Conservation (phyloP, 2,888 invertebrate genomes). For the Drosophila peninsularis region DNA sequence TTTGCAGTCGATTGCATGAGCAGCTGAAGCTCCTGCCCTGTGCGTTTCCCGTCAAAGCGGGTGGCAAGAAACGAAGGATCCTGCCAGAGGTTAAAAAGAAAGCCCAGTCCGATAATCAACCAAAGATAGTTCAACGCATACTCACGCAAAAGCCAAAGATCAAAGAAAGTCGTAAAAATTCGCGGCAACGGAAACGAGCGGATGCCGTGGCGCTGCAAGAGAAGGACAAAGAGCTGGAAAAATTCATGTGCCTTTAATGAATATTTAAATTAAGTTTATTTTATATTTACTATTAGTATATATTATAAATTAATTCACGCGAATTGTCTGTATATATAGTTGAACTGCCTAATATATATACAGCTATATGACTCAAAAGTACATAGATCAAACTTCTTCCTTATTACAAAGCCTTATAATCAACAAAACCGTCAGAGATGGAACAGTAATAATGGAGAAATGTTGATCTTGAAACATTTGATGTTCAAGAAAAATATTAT, state of each 20-base stretch:
- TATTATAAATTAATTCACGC: too few species aligned
- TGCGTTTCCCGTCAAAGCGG: conserved; percentile 57
- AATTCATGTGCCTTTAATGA: conserved; percentile 46
- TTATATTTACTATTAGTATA: not conserved
- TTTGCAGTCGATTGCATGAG: conserved; percentile 74
- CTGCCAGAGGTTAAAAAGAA: not conserved
- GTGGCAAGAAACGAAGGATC: not conserved
- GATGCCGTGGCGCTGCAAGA: conserved; percentile 10
- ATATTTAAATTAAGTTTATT: not conserved
- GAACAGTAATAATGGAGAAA: too few species aligned
- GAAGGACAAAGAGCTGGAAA: conserved; percentile 28
- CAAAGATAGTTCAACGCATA: not conserved
- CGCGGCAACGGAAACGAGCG: conserved; percentile 13
- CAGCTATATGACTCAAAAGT: too few species aligned
- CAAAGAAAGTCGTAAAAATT: not conserved
- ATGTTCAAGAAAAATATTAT: too few species aligned
- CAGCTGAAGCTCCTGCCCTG: conserved; percentile 71
- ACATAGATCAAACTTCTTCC: too few species aligned
- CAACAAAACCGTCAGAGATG: too few species aligned
- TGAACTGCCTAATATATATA: too few species aligned
- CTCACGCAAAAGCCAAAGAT: not conserved
- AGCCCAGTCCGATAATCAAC: not conserved
- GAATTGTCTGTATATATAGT: too few species aligned
- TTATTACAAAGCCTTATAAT: too few species aligned
- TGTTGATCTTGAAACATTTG: too few species aligned